Percentiles rank a stretch among this genome's conserved stretches.
Conservation (phyloP, 2,797 vertebrate species). For the Hafferia zeledoni region DNA sequence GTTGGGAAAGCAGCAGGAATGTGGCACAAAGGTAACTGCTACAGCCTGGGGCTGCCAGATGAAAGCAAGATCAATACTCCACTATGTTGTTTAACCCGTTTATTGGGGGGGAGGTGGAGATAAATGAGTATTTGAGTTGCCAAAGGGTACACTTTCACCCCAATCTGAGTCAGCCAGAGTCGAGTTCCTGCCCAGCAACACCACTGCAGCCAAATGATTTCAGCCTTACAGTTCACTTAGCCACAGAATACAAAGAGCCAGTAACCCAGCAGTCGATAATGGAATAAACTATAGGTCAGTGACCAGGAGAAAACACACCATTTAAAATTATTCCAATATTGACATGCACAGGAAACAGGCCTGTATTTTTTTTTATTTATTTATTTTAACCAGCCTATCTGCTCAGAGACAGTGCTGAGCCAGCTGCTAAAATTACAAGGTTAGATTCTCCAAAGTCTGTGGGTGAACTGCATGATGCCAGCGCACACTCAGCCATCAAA, state of each 20-base stretch:
- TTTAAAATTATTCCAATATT: constrained; percentile 61
- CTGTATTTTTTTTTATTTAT: constrained; percentile 23
- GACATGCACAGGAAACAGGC: constrained; percentile 27
- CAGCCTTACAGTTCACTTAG: constrained; percentile 46
- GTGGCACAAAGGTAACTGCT: constrained; percentile 51
- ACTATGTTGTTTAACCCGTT: constrained; percentile 53
- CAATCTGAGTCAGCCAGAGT: constrained; percentile 41
- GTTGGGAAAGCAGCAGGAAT: constrained; percentile 51
- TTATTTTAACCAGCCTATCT: constrained; percentile 35
- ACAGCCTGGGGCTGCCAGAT: constrained; percentile 1
- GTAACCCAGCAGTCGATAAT: constrained; percentile 59
- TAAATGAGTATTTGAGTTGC: constrained; percentile 22
- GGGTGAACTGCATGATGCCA: neutral
- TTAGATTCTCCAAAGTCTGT: neutral
- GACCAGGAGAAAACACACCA: constrained; percentile 63
- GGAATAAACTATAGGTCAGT: constrained; percentile 67
- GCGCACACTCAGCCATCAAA: neutral
- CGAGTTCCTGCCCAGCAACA: constrained; percentile 20
- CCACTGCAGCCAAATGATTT: constrained; percentile 24
- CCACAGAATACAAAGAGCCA: constrained; percentile 36
- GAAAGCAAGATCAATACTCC: constrained; percentile 46
- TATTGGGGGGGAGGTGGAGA: constrained; percentile 20
- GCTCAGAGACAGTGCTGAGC: neutral
- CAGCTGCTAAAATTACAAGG: constrained; percentile 50
- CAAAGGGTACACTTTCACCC: constrained; percentile 58